These are phyloP conservation scores for Pseudomyrmex flavicornis DNA, from an alignment of 1,140 invertebrate genomes.

Conservation along the genomic window DNA sequence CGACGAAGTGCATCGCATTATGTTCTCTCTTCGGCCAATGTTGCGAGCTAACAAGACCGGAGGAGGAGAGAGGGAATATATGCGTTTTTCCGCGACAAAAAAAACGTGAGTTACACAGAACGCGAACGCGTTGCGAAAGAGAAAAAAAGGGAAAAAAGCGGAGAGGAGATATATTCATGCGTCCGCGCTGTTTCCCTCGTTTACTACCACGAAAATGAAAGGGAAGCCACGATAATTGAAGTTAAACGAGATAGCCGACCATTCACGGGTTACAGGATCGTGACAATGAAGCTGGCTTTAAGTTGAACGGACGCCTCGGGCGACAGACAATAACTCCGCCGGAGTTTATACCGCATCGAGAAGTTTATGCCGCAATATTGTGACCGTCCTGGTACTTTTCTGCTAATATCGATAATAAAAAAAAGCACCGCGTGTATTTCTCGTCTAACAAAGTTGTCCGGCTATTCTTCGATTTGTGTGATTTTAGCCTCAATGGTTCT, in stretches of 20 bases:
- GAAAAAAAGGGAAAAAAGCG: conserved; percentile 63
- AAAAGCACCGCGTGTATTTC: conserved; percentile 27
- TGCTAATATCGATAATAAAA: conserved; percentile 29
- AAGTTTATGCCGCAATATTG: conserved; percentile 64
- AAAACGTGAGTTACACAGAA: conserved; percentile 43
- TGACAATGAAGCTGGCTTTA: conserved; percentile 77
- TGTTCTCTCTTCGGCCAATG: conserved; percentile 60
- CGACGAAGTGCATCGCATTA: conserved; percentile 27
- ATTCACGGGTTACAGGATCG: conserved; percentile 75
- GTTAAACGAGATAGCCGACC: conserved; percentile 81
- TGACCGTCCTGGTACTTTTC: conserved; percentile 62
- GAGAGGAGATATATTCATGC: conserved; percentile 44
- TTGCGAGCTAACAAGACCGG: conserved; percentile 78
- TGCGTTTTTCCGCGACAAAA: conserved; percentile 74
- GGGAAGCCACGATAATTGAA: conserved; percentile 78
- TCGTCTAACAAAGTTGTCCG: conserved; percentile 44
- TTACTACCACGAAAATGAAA: conserved; percentile 67
- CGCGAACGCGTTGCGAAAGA: conserved; percentile 24
- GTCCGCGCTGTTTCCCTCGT: conserved; percentile 8
- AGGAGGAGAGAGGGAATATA: background rate
- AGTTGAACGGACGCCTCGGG: conserved; percentile 70
- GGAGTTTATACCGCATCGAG: conserved; percentile 76
- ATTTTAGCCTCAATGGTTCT: conserved; percentile 18
- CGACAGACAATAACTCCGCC: conserved; percentile 78
- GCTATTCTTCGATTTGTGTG: conserved; percentile 30